Evolutionary conservation across 2,888 invertebrate genomes (phyloP), one percentile per base, ranked within the genome.

Genomic region (Psylliodes chrysocephalus): DNA sequence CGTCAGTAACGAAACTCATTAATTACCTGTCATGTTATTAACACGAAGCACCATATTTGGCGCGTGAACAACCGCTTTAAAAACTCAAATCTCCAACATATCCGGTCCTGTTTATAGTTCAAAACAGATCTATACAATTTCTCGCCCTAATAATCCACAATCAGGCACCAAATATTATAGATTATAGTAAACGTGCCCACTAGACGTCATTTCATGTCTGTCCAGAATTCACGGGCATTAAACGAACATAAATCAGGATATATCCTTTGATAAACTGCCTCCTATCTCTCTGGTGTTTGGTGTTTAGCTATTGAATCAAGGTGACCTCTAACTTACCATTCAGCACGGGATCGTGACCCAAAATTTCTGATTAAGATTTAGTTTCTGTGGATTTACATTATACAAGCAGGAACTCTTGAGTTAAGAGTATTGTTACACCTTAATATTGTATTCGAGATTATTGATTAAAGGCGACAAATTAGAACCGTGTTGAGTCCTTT

Each of bases 221-320:
- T 46, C 46, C 46, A 46, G 46, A 46, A 46, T 46, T 46, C 46
- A 46, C 46, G 46, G 22, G 8, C 19, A 46, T 46, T 46, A 46
- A 46, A 10, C 46, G 46, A 46, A 19, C 46, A 46, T 46, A 46
- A 46, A 46, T 46, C 46, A 46, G 46, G 46, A 46, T 46, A 46
- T 22, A 46, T 22, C 46, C 46, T 46, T 46, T 46, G 46, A 46
- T 46, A 25, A 46, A 46, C 22, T 46, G 22, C 22, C 46, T n/a
- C 35, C 12, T 35, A 35, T 35, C 35, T 35, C 30, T 2, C 35
- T 35, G 35, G 35, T 14, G 35, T 35, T 35, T 35, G 35, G 35
- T 35, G 35, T 35, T 35, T 35, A 6, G 10, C 35, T 35, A 35
- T 35, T 35, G 35, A 35, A 35, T 35, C 12, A 35, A 35, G 35